These are phyloP conservation scores for Apodemus sylvaticus DNA, from an alignment of 2,113 vertebrate genomes.

Conservation along the genomic window DNA sequence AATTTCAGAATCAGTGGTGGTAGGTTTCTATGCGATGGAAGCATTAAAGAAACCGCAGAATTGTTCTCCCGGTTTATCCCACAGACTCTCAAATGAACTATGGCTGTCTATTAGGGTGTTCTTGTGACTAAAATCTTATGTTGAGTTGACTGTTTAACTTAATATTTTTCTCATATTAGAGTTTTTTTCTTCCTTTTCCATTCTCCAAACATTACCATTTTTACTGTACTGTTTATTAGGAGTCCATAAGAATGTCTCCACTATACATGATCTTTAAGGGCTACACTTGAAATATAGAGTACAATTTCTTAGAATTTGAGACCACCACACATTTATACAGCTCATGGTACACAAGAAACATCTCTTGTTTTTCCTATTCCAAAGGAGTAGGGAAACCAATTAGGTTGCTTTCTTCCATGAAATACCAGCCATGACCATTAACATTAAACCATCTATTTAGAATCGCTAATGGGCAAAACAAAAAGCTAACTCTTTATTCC, in stretches of 20 bases:
- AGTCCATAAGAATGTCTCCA: not conserved
- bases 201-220: not conserved
- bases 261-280: not conserved
- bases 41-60: not conserved
- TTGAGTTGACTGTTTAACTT: constrained; percentile 28
- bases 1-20: constrained; percentile 2
- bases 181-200: not conserved
- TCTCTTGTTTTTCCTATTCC: not conserved
- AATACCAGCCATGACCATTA: constrained; percentile 10
- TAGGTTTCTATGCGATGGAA: not conserved
- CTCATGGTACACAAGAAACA: not conserved
- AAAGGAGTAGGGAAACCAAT: constrained; percentile 1
- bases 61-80: not conserved
- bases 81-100: constrained; percentile 18
- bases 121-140: constrained; percentile 30
- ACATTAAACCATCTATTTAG: constrained; percentile 55
- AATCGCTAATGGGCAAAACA: not conserved
- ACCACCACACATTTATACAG: not conserved
- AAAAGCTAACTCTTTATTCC: not conserved
- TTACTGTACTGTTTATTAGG: not conserved
- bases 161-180: constrained; percentile 34
- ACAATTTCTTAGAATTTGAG: constrained; percentile 18
- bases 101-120: not conserved
- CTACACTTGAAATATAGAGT: not conserved
- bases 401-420: constrained; percentile 1